phyloP scores from a whole-genome alignment of 2,113 vertebrate species.

The Pycnonotus jocosus region DNA sequence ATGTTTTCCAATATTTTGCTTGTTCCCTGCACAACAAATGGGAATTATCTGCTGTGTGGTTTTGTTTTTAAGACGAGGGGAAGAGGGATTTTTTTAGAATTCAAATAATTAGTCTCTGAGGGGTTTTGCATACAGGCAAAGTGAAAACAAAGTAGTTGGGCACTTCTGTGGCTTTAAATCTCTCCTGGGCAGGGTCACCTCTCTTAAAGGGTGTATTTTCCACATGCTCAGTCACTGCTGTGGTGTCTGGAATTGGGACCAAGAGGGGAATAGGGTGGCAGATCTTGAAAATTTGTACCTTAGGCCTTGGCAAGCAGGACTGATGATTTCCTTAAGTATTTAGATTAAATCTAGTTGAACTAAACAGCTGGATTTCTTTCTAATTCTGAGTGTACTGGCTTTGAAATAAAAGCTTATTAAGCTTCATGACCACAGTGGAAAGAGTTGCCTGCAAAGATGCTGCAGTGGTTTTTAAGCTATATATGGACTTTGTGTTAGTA shows the following conservation, averaged over 20 bases:
- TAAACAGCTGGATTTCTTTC: not conserved
- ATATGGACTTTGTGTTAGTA: not conserved
- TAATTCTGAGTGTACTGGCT: constrained; percentile 8
- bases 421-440: not conserved
- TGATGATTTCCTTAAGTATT: not conserved
- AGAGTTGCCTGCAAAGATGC: constrained; percentile 10
- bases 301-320: not conserved
- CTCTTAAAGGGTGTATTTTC: not conserved
- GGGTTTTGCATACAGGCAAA: not conserved
- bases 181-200: not conserved
- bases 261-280: not conserved
- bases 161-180: not conserved
- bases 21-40: not conserved
- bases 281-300: not conserved
- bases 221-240: not conserved
- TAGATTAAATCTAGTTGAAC: not conserved
- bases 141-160: not conserved
- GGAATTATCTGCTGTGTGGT: not conserved
- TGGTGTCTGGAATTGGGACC: not conserved
- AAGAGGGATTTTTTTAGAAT: not conserved
- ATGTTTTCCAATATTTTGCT: not conserved
- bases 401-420: constrained; percentile 14
- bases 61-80: not conserved
- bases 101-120: constrained; percentile 19
- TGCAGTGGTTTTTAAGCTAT: not conserved